Conservation (phyloP, 2,113 vertebrate species). For the Peromyscus maniculatus region DNA sequence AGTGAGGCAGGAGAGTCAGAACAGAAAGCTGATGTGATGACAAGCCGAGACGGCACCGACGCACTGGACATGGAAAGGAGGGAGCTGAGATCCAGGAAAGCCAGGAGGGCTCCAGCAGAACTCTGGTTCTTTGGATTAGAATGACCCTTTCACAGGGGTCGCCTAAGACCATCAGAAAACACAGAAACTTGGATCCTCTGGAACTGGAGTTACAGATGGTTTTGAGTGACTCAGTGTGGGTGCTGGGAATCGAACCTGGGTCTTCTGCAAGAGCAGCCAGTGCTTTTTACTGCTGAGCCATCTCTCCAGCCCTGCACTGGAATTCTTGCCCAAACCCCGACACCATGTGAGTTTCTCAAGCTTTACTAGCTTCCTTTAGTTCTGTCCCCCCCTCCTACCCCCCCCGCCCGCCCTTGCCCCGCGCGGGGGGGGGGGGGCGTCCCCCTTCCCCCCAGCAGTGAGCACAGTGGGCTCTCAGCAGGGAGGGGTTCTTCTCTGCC, state of each 20-base stretch:
- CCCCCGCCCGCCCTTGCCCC: too few relatives aligned
- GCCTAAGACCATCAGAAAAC: too few relatives aligned
- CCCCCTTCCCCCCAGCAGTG: not conserved
- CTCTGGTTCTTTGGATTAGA: too few relatives aligned
- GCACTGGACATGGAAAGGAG: not conserved
- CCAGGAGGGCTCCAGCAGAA: too few relatives aligned
- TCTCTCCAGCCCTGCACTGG: not conserved
- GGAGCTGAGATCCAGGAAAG: not conserved
- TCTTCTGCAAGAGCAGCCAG: not conserved
- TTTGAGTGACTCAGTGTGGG: not conserved
- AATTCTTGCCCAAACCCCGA: not conserved
- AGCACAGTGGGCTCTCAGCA: not conserved
- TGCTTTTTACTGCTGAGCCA: not conserved
- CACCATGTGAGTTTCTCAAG: not conserved
- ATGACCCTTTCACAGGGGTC: too few relatives aligned
- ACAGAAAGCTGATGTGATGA: not conserved
- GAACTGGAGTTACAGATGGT: not conserved
- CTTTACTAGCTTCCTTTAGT: slow-evolving; percentile 29
- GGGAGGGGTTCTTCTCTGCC: slow-evolving; percentile 39
- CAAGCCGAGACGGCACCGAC: not conserved
- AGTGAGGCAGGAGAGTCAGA: not conserved
- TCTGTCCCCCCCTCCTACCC: not conserved
- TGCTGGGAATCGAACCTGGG: not conserved
- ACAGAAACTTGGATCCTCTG: too few relatives aligned
- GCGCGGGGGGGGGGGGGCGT: too few relatives aligned